These are phyloP conservation scores for Paramormyrops kingsleyae DNA, from an alignment of 2,113 vertebrate genomes.

Conservation along the genomic window DNA sequence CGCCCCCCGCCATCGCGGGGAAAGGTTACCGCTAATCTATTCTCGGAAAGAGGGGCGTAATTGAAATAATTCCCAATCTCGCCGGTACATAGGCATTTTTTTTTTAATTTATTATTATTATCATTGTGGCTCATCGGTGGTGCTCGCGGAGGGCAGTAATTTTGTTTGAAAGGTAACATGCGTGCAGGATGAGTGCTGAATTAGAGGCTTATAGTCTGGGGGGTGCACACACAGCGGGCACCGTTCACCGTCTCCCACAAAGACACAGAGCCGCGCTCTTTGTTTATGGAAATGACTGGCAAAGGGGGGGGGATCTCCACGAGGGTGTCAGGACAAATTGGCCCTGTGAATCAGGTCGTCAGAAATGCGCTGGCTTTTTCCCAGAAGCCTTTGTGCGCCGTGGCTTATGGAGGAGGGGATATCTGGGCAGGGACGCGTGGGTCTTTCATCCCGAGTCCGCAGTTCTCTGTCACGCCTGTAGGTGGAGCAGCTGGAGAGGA, in stretches of 20 bases:
- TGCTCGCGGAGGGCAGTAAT: slow-evolving; percentile 62
- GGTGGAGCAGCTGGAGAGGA: slow-evolving; percentile 70
- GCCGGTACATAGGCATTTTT: slow-evolving; percentile 41
- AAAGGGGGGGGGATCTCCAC: not conserved
- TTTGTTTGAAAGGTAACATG: slow-evolving; percentile 71
- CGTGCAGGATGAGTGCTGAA: slow-evolving; percentile 56
- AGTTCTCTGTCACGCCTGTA: slow-evolving; percentile 49
- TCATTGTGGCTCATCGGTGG: slow-evolving; percentile 58
- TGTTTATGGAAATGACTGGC: slow-evolving; percentile 29
- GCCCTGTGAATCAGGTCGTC: not conserved
- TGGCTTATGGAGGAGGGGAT: not conserved
- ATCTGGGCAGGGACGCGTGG: not conserved
- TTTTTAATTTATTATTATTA: not conserved
- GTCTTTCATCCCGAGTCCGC: not conserved
- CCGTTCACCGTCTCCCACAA: slow-evolving; percentile 61
- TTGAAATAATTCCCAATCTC: slow-evolving; percentile 53
- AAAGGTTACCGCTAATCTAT: slow-evolving; percentile 59
- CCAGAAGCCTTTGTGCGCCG: not conserved
- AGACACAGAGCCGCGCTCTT: slow-evolving; percentile 47
- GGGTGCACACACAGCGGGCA: slow-evolving; percentile 63
- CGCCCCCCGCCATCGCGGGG: slow-evolving; percentile 56
- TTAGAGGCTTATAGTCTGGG: slow-evolving; percentile 60
- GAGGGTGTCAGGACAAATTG: not conserved
- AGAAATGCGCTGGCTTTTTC: not conserved
- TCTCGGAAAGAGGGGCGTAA: slow-evolving; percentile 55